Conservation (phyloP, 2,888 invertebrate species). For the Clanis bilineata region DNA sequence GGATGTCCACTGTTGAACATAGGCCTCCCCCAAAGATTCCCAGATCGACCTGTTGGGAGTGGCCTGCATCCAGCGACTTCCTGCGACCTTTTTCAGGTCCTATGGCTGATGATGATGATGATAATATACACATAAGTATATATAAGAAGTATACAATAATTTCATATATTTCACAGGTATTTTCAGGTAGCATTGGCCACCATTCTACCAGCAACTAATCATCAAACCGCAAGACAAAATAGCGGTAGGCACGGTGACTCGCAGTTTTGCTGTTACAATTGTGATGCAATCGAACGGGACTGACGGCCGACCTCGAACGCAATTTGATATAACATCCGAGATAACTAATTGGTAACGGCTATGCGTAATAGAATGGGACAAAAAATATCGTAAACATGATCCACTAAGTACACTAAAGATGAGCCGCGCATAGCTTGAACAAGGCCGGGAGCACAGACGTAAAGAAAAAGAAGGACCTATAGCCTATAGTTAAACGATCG, state of each 20-base stretch:
- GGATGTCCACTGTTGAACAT: too few species aligned
- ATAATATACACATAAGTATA: too few species aligned
- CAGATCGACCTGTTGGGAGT: too few species aligned
- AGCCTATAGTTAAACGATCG: too few species aligned
- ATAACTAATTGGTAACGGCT: conserved; percentile 69
- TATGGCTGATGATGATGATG: too few species aligned
- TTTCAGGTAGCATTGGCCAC: too few species aligned
- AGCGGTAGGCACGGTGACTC: conserved; percentile 43
- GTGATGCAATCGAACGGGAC: conserved; percentile 56
- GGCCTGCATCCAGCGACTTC: too few species aligned
- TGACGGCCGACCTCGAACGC: conserved; percentile 36
- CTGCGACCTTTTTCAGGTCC: too few species aligned
- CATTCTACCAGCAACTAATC: background rate
- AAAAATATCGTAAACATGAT: conserved; percentile 49
- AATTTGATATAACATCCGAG: conserved; percentile 61
- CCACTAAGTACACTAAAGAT: conserved; percentile 22
- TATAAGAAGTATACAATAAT: too few species aligned
- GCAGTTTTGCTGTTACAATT: conserved; percentile 49
- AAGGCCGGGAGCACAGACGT: background rate
- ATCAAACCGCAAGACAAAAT: background rate
- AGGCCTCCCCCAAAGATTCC: too few species aligned
- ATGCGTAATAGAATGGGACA: conserved; percentile 50
- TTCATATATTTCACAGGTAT: too few species aligned
- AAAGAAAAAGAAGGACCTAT: too few species aligned
- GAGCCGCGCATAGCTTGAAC: background rate